Percentiles rank a stretch among this genome's conserved stretches.
Evolutionary conservation across 1,140 invertebrate species (phyloP).

Genomic region (Arion vulgaris): DNA sequence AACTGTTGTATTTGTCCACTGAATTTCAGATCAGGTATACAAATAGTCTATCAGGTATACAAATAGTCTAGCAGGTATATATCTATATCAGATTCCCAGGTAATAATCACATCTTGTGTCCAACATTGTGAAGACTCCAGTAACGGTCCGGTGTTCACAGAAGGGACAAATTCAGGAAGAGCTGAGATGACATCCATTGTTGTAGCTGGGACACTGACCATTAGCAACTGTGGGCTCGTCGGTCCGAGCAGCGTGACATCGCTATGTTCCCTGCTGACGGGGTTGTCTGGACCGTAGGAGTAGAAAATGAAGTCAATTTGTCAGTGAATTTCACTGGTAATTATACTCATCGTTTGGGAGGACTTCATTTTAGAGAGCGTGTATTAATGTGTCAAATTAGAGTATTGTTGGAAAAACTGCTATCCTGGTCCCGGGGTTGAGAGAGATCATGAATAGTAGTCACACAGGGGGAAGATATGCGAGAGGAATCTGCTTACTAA

Average conservation of each 20-base stretch:
- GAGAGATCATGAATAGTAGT: too few relatives aligned
- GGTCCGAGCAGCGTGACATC: not conserved
- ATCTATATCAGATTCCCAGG: too few relatives aligned
- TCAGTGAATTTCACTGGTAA: not conserved
- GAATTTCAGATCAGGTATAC: too few relatives aligned
- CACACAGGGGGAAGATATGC: too few relatives aligned
- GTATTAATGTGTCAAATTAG: not conserved
- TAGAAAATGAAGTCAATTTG: not conserved
- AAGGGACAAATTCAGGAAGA: not conserved
- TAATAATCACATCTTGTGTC: too few relatives aligned
- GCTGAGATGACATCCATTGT: not conserved
- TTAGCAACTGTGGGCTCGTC: not conserved
- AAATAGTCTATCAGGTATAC: too few relatives aligned
- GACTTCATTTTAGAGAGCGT: not conserved
- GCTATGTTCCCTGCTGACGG: not conserved
- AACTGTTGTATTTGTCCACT: too few relatives aligned
- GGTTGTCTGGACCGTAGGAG: not conserved
- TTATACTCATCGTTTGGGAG: not conserved
- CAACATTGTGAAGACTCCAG: not conserved
- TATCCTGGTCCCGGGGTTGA: too few relatives aligned
- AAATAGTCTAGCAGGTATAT: too few relatives aligned
- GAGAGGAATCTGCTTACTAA: too few relatives aligned
- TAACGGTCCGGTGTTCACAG: not conserved
- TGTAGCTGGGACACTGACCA: not conserved
- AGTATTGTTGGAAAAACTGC: not conserved